phyloP scores from a whole-genome alignment of 2,888 invertebrate genomes.

The Rotaria sp. region DNA sequence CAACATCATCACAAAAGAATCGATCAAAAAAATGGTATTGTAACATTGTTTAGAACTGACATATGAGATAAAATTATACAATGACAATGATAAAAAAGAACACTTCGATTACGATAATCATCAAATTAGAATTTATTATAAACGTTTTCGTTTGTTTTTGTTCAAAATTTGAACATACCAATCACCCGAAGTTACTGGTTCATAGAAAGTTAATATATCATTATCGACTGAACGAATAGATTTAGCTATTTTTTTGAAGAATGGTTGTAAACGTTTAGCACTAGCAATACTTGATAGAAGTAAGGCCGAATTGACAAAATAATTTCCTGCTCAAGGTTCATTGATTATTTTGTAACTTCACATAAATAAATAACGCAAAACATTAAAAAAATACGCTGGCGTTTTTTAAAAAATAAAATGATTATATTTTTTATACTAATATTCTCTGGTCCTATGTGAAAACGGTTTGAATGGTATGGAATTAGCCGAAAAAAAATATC shows the following conservation, averaged over 20 bases:
- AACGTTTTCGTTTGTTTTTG: background rate
- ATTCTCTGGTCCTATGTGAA: too few relatives aligned
- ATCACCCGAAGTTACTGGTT: constrained; percentile 48
- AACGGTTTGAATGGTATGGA: too few relatives aligned
- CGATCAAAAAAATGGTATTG: constrained; percentile 42
- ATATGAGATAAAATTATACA: constrained; percentile 44
- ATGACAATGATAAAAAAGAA: constrained; percentile 46
- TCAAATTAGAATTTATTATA: background rate
- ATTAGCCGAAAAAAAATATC: too few relatives aligned
- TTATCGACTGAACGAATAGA: constrained; percentile 45
- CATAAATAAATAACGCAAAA: background rate
- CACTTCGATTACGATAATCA: constrained; percentile 19
- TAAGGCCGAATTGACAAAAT: constrained; percentile 43
- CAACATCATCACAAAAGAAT: constrained; percentile 44
- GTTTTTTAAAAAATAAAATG: too few relatives aligned
- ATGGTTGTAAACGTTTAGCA: constrained; percentile 43
- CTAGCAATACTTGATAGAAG: constrained; percentile 47
- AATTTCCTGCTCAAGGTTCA: constrained; percentile 48
- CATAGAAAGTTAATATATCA: constrained; percentile 46
- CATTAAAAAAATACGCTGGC: too few relatives aligned
- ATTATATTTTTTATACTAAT: too few relatives aligned
- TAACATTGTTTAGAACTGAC: constrained; percentile 28
- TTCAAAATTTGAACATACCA: background rate
- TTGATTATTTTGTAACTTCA: constrained; percentile 45
- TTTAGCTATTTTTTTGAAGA: constrained; percentile 44